phyloP scores from a whole-genome alignment of 2,888 invertebrate species.

The Eristalis intricaria region DNA sequence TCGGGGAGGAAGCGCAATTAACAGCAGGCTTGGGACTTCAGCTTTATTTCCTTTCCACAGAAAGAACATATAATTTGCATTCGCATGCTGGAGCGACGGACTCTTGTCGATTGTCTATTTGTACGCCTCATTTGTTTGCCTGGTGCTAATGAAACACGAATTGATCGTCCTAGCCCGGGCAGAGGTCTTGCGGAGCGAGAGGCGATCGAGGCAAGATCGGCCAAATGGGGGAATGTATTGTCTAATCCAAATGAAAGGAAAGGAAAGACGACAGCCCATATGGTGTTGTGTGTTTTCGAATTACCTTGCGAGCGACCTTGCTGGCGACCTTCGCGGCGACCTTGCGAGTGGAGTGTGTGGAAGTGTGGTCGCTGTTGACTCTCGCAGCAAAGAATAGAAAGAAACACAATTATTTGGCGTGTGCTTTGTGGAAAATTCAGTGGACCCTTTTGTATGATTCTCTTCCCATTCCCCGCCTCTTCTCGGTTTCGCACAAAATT shows the following conservation, averaged over 20 bases:
- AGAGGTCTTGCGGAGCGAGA: not conserved
- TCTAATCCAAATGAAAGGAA: not conserved
- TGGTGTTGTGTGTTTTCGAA: not conserved
- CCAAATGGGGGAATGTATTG: not conserved
- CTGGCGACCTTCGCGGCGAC: not conserved
- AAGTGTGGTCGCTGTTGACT: not conserved
- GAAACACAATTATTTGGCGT: not conserved
- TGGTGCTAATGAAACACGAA: not conserved
- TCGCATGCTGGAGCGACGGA: not conserved
- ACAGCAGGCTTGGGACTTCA: not conserved
- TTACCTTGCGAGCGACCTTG: not conserved
- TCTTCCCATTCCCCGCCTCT: not conserved
- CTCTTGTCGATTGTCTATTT: not conserved
- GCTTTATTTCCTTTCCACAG: not conserved
- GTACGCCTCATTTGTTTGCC: not conserved
- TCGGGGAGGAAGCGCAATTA: conserved; percentile 25
- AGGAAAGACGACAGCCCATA: not conserved
- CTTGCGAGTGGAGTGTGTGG: not conserved
- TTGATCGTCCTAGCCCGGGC: not conserved
- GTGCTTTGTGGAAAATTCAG: not conserved
- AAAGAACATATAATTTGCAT: not conserved
- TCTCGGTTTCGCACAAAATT: not conserved
- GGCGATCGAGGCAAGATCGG: too few species aligned
- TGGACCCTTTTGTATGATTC: not conserved
- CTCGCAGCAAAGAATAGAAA: not conserved